Conservation (phyloP, 2,113 vertebrate species). For the Catharus minimus region DNA sequence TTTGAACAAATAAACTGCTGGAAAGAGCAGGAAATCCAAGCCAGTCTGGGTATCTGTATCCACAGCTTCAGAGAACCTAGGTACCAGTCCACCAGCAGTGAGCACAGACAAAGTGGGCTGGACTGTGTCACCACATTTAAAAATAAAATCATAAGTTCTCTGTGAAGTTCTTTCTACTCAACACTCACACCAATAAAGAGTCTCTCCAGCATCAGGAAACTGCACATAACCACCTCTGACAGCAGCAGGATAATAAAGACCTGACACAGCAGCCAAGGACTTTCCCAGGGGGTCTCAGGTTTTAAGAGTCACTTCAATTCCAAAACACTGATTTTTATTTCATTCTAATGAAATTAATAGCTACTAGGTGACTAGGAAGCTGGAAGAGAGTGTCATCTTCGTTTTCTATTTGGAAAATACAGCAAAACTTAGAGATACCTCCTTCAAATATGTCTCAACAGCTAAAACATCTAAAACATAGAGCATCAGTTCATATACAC, state of each 20-base stretch:
- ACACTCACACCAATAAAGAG: too few species aligned
- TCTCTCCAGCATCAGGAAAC: background rate
- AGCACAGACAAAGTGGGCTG: background rate
- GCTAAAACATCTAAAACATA: background rate
- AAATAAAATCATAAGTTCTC: background rate
- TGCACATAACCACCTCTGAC: background rate
- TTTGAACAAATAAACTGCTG: background rate
- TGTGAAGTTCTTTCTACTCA: background rate
- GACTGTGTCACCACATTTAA: background rate
- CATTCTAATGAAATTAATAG: background rate
- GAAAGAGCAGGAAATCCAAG: background rate
- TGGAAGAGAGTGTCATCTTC: background rate
- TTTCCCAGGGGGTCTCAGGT: background rate
- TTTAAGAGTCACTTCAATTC: background rate
- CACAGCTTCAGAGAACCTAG: background rate
- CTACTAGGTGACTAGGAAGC: background rate
- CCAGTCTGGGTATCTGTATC: background rate
- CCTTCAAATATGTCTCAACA: background rate
- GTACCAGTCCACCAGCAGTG: background rate
- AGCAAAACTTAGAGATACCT: background rate
- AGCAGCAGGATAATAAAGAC: background rate
- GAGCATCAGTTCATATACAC: background rate
- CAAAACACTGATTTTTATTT: background rate
- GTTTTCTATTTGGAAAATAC: background rate
- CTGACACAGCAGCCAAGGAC: background rate